A percentile compares a stretch with the other conserved stretches of the same genome.
Evolutionary conservation across 2,888 invertebrate species (phyloP).

Genomic region (Stenodema calcarata): DNA sequence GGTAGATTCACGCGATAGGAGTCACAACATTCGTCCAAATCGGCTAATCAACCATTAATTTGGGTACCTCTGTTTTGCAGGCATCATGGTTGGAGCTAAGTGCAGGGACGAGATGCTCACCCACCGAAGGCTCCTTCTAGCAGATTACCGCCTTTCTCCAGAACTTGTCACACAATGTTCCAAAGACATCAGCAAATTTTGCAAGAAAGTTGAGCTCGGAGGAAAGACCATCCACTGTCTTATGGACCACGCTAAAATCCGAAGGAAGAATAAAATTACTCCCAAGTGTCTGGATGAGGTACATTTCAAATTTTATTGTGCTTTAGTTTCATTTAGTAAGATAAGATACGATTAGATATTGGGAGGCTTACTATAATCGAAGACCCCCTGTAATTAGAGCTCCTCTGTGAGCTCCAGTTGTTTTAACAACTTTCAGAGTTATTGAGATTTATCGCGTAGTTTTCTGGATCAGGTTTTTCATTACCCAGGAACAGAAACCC

Average conservation of each 20-base stretch:
- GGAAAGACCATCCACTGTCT: slow-evolving; percentile 94
- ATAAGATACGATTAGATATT: too few relatives aligned
- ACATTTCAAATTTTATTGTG: slow-evolving; percentile 58
- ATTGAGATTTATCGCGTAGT: too few relatives aligned
- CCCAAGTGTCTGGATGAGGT: slow-evolving; percentile 77
- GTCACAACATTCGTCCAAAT: too few relatives aligned
- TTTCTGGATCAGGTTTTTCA: too few relatives aligned
- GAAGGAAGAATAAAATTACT: slow-evolving; percentile 72
- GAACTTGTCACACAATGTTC: slow-evolving; percentile 89
- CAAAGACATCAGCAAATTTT: slow-evolving; percentile 79
- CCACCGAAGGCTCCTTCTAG: slow-evolving; percentile 89
- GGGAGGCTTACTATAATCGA: too few relatives aligned
- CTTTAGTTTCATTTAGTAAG: too few relatives aligned
- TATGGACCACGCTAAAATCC: slow-evolving; percentile 82
- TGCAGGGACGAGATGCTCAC: slow-evolving; percentile 90
- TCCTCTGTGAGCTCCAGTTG: too few relatives aligned
- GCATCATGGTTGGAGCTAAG: neutral
- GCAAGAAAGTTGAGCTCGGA: slow-evolving; percentile 77
- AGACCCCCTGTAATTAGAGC: too few relatives aligned
- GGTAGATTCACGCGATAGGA: too few relatives aligned
- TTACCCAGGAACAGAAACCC: too few relatives aligned
- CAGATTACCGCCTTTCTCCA: slow-evolving; percentile 91
- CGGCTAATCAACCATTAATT: too few relatives aligned
- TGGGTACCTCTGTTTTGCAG: neutral
- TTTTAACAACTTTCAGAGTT: too few relatives aligned